Evolutionary conservation across 2,113 vertebrate genomes (phyloP).

Genomic region (Anarhynchus alexandrinus): DNA sequence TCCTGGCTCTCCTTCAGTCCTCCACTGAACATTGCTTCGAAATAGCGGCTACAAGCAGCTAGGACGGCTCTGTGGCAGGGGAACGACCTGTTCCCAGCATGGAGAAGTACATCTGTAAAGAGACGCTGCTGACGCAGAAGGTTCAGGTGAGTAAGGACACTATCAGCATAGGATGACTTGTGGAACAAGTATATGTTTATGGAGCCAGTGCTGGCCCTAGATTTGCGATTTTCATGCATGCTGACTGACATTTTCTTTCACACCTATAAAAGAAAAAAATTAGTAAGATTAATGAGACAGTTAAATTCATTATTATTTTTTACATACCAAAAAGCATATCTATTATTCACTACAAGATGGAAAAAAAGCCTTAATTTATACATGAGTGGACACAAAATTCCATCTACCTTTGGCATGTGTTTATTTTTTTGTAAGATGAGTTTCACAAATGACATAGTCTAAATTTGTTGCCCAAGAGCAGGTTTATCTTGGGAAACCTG

Average conservation of each 20-base stretch:
- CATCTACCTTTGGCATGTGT: neutral
- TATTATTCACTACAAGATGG: neutral
- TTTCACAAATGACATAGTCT: conserved; percentile 45
- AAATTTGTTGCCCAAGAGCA: conserved; percentile 65
- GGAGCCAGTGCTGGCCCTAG: conserved; percentile 81
- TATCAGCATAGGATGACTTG: conserved; percentile 85
- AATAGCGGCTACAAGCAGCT: conserved; percentile 83
- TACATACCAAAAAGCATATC: neutral
- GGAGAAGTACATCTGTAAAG: conserved; percentile 82
- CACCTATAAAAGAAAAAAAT: conserved; percentile 67
- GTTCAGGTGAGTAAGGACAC: conserved; percentile 82
- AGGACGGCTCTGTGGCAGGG: conserved; percentile 82
- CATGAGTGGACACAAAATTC: neutral
- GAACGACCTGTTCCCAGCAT: conserved; percentile 80
- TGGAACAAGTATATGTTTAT: conserved; percentile 85
- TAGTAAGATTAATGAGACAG: neutral
- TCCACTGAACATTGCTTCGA: conserved; percentile 84
- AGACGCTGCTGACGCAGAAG: conserved; percentile 82
- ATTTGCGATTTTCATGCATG: conserved; percentile 84
- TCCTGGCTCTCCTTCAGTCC: conserved; percentile 83
- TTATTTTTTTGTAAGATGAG: conserved; percentile 26
- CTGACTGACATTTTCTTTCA: conserved; percentile 83
- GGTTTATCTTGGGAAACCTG: conserved; percentile 77
- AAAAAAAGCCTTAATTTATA: neutral
- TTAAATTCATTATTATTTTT: neutral